Base-by-base conservation (phyloP, 2,888 invertebrate genomes). In the Apoda limacodes region DNA sequence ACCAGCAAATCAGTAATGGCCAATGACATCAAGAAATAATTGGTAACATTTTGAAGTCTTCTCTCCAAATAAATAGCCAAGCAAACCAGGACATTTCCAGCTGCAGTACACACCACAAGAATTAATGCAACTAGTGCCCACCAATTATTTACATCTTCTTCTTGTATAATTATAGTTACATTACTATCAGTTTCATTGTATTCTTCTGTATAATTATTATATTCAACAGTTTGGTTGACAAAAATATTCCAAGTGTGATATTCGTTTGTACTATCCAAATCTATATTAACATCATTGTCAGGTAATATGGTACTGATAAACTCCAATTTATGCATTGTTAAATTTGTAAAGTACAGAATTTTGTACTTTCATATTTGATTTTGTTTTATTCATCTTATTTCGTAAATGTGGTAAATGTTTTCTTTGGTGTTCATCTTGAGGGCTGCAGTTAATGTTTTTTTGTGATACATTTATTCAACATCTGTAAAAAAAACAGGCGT, bases 1-100 rank as follows among this genome's bases (percentile, higher is more conserved):
- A 98, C 96, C 82, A 98, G 88, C 27, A 97, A 84, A 72, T 98
- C 98, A 9, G 97, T 97, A 45, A 97, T 90, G 30, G 97, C 96
- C 59, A 98, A 71, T 4, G 96, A 97, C 88, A 97, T 92, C 55
- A 98, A 83, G 62, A 98, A 98, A 69, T 96, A 97, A 74, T 98
- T 98, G 53, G 97, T 98, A 37, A 96, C 95, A 82, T 95, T 98
- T 72, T 98, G 97, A 37, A 98, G 80, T 9, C 95, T 84, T 33
- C 93, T 85, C 63, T 98, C 97, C 86, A 92, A 88, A 42, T 90
- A 88, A 51, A 98, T 95, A 13, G 98, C 97, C 48, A 96, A 70
- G 55, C 96, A 97, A 26, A 98, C 98, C 36, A 98, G 78, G 22
- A 95, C 91, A 72, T 98, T 98, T 2, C 97, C 97, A 2, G 93